These are phyloP conservation scores for Polymixis flavicincta DNA, from an alignment of 2,888 invertebrate genomes.

Conservation along the genomic window DNA sequence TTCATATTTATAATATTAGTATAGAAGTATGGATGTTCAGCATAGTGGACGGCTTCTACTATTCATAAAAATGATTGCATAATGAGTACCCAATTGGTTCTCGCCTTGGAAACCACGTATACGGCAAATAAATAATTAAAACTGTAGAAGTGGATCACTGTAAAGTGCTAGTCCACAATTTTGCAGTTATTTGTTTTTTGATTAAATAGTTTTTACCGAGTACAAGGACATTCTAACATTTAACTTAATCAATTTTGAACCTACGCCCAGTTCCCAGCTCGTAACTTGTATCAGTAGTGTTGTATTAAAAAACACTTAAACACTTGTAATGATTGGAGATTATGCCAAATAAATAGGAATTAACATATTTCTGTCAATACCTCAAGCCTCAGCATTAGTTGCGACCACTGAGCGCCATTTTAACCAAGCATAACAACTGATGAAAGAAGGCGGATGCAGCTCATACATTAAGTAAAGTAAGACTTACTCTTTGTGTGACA, in stretches of 20 bases:
- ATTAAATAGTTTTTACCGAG: constrained; percentile 16
- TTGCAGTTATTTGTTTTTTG: constrained; percentile 3
- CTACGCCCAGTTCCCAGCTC: not conserved
- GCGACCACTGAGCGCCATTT: not conserved
- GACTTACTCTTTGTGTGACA: constrained; percentile 95
- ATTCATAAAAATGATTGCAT: constrained; percentile 5
- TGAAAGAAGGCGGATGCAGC: not conserved
- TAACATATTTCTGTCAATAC: not conserved
- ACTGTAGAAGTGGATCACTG: constrained; percentile 14
- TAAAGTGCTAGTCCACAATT: constrained; percentile 8
- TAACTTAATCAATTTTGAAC: not conserved
- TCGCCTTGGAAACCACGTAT: constrained; percentile 21
- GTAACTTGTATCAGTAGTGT: not conserved
- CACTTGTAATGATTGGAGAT: not conserved
- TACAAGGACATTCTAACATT: constrained; percentile 10
- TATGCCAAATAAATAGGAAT: not conserved
- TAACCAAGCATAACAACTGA: not conserved
- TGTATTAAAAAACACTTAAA: not conserved
- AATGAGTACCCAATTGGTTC: constrained; percentile 15
- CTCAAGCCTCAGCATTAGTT: too few species aligned
- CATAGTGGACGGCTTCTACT: not conserved
- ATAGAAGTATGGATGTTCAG: not conserved
- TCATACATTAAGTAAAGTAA: not conserved
- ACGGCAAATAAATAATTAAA: constrained; percentile 22
- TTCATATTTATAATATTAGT: not conserved